Evolutionary conservation across 2,113 vertebrate species (phyloP).

Genomic region (Phoxinus phoxinus): DNA sequence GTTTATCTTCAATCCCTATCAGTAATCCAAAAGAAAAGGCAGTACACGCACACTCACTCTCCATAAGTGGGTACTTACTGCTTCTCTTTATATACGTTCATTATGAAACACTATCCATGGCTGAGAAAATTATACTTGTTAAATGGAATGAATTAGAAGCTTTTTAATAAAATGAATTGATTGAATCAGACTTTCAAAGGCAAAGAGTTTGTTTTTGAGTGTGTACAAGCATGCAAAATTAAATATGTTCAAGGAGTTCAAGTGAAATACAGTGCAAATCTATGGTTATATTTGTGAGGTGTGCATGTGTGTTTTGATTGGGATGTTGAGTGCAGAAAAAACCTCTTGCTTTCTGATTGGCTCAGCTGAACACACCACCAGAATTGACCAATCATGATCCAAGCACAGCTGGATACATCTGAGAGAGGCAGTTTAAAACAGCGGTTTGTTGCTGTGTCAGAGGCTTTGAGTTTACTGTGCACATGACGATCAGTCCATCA

Average conservation of each 20-base stretch:
- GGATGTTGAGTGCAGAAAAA: constrained; percentile 17
- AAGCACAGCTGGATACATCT: neutral
- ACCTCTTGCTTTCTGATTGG: constrained; percentile 62
- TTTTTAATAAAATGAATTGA: neutral
- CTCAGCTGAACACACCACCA: constrained; percentile 72
- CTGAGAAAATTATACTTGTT: neutral
- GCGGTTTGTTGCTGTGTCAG: neutral
- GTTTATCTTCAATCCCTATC: neutral
- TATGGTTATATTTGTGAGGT: neutral
- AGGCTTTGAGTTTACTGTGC: neutral
- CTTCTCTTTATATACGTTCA: neutral
- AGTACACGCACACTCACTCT: neutral
- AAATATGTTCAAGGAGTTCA: neutral
- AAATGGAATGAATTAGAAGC: neutral
- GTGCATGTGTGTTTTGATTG: neutral
- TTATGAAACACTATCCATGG: neutral
- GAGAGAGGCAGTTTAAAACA: constrained; percentile 12
- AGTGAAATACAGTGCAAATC: neutral
- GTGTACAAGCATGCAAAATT: neutral
- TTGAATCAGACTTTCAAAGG: neutral
- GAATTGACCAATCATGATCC: constrained; percentile 57
- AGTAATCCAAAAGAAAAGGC: neutral
- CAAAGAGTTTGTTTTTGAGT: neutral
- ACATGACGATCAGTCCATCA: neutral
- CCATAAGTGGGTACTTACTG: neutral